A percentile compares a stretch with the other conserved stretches of the same genome.
Conservation (phyloP, 2,888 invertebrate species). For the Monochamus alternatus region DNA sequence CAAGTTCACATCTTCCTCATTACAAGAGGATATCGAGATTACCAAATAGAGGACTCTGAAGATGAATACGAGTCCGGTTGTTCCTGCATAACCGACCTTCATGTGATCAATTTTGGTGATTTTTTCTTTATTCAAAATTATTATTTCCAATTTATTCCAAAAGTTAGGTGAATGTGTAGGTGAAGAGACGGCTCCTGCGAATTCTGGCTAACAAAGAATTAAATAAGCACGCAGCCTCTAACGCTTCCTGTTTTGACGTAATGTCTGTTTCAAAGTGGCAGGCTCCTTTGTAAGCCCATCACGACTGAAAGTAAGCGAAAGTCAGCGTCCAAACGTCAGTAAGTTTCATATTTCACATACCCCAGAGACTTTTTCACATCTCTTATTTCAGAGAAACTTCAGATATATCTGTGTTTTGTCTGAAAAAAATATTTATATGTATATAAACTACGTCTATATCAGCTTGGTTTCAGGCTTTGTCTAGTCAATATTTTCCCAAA, state of each 20-base stretch:
- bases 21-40: no score
- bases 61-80: no score
- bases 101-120: no score
- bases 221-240: neutral
- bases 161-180: no score
- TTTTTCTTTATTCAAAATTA: no score
- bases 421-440: neutral
- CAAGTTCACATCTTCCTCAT: no score
- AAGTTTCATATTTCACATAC: conserved; percentile 5
- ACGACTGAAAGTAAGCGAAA: neutral
- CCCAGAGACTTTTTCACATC: neutral
- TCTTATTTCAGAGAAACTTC: neutral
- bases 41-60: no score
- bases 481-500: neutral
- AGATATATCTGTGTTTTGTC: neutral
- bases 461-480: neutral
- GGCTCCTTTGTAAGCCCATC: neutral
- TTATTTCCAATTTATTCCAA: no score
- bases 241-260: neutral
- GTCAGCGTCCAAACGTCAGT: conserved; percentile 7
- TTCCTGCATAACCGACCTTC: no score
- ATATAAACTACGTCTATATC: neutral
- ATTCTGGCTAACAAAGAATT: neutral
- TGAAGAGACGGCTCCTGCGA: no score
- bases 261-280: neutral